Base-by-base conservation (phyloP, 2,888 invertebrate genomes). In the Drosophila aldrichi region DNA sequence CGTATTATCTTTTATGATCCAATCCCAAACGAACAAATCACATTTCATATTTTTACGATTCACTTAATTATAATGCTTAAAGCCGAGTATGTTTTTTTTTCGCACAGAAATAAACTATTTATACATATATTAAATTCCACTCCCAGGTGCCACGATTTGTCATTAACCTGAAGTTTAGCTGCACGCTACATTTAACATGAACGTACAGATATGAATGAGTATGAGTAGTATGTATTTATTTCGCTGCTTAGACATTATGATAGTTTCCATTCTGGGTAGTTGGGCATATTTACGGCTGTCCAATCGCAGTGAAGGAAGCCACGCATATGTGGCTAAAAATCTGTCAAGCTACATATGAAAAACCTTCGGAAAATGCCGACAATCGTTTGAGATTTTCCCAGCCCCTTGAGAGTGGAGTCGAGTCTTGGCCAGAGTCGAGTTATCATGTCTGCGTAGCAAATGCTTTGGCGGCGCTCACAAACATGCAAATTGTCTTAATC, bases 361-460 rank as follows among this genome's bases (percentile, higher is more conserved):
- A 86, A 89, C 86, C 86, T 86, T 86, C 86, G 90, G 86, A 86
- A 89, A 86, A 89, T 68, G 82, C 88, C 89, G 86, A 86, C 89
- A 89, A 84, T 84, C 76, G 77, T 46, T 63, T 40, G 74, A 9
- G 66, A 74, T 89, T 89, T 86, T 86, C 86, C 85, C 89, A 86
- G 73, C 69, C 38, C 57, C 61, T 48, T 48, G 36, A 38, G 38
- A 40, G 49, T 14, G 8, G 32, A 49, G 49, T 32, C 51, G 61
- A 61, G 25, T 34, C 49, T 46, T 46, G 46, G 25, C 46, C 46
- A 46, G 51, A 40, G 54, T 54, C 65, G 57, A 81, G 77, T 82
- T 81, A 81, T 82, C 82, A 82, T 82, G 86, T 80, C 83, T 84
- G 88, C 83, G 86, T 86, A 75, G 84, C 78, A 79, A 81, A 81